A percentile compares a stretch with the other conserved stretches of the same genome.
These are phyloP conservation scores for Linhomoeus sp. DNA, from an alignment of 2,888 invertebrate species.

Conservation along the genomic window DNA sequence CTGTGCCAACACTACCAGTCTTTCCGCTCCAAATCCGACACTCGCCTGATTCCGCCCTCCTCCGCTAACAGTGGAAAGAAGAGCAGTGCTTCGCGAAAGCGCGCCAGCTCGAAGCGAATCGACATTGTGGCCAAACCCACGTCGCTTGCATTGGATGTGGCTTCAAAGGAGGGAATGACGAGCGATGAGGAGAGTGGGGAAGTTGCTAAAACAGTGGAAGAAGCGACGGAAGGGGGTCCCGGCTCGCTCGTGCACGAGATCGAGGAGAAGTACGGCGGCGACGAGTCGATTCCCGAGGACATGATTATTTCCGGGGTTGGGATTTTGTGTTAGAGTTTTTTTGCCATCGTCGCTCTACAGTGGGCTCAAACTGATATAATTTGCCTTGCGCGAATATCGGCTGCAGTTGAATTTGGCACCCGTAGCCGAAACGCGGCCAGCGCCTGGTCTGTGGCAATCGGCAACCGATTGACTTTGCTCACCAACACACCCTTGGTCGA, in stretches of 20 bases:
- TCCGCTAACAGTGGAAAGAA: neutral
- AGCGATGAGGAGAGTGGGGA: neutral
- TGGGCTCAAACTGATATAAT: neutral
- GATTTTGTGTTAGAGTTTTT: neutral
- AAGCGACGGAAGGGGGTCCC: too few relatives aligned
- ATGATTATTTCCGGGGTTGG: neutral
- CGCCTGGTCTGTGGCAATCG: too few relatives aligned
- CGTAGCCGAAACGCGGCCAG: too few relatives aligned
- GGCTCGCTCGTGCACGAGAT: slow-evolving; percentile 1
- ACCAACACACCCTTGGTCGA: too few relatives aligned
- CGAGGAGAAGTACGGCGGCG: slow-evolving; percentile 1
- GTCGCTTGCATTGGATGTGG: too few relatives aligned
- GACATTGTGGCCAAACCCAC: too few relatives aligned
- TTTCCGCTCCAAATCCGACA: neutral
- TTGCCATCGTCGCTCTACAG: neutral
- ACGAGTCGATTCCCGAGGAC: neutral
- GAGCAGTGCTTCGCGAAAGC: neutral
- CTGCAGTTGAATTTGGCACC: too few relatives aligned
- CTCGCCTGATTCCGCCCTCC: neutral
- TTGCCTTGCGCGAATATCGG: neutral
- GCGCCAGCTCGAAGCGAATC: neutral
- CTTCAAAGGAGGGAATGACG: too few relatives aligned
- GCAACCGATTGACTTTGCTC: too few relatives aligned
- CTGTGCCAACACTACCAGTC: neutral
- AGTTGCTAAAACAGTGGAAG: neutral